A percentile compares a stretch with the other conserved stretches of the same genome.
Conservation (phyloP, 2,888 invertebrate genomes). For the Agrochola litura region DNA sequence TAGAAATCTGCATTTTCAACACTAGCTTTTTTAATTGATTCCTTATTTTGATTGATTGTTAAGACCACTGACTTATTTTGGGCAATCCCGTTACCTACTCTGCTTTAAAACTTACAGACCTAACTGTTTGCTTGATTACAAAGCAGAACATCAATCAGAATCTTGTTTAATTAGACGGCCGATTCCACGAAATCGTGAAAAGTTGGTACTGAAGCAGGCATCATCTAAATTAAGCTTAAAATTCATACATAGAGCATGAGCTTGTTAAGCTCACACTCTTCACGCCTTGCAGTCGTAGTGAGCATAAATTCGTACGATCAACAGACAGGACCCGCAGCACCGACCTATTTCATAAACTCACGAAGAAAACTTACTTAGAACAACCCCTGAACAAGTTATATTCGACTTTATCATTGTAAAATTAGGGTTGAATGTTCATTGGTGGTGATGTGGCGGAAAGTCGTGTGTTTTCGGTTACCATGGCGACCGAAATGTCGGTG, state of each 20-base stretch:
- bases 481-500: constrained; percentile 85
- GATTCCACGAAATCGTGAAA: neutral
- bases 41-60: neutral
- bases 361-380: constrained; percentile 68
- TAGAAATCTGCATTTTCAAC: too few relatives aligned
- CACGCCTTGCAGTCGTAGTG: constrained; percentile 68
- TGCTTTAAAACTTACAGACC: neutral
- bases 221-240: constrained; percentile 37
- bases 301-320: constrained; percentile 75
- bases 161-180: neutral
- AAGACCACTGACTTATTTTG: neutral
- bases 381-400: constrained; percentile 5
- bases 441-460: constrained; percentile 60
- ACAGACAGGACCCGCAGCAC: constrained; percentile 75
- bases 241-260: constrained; percentile 28
- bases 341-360: constrained; percentile 80
- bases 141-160: neutral
- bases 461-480: constrained; percentile 85
- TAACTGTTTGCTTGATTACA: neutral
- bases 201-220: neutral
- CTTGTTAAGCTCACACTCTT: constrained; percentile 57
- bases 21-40: neutral
- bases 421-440: constrained; percentile 43
- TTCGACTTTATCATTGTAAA: constrained; percentile 16
- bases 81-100: neutral